These are phyloP conservation scores for Lasioglossum oenotherae DNA, from an alignment of 2,888 invertebrate genomes.

Conservation along the genomic window DNA sequence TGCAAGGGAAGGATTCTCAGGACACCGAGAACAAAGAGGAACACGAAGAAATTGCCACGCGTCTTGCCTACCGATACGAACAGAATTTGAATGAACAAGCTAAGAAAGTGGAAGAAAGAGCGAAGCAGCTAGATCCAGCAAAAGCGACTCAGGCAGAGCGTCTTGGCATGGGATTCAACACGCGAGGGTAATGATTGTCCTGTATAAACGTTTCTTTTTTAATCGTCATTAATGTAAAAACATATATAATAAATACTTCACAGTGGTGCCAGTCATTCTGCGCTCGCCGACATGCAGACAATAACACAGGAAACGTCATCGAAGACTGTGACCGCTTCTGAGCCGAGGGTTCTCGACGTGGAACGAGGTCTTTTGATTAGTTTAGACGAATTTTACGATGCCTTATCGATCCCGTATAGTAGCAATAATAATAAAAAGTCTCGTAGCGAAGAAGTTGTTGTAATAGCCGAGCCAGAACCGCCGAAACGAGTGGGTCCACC, in stretches of 20 bases:
- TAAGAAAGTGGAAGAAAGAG: constrained; percentile 89
- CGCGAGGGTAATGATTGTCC: constrained; percentile 84
- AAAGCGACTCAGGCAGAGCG: constrained; percentile 96
- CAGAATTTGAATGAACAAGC: constrained; percentile 90
- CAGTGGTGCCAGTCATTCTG: constrained; percentile 93
- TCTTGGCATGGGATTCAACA: constrained; percentile 94
- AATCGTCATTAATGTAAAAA: background rate
- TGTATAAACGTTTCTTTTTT: constrained; percentile 23
- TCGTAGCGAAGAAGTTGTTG: constrained; percentile 84
- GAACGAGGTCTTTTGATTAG: constrained; percentile 70
- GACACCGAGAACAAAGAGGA: constrained; percentile 87
- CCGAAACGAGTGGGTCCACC: constrained; percentile 72
- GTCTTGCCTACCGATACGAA: constrained; percentile 88
- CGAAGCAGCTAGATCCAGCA: constrained; percentile 90
- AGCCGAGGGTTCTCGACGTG: constrained; percentile 74
- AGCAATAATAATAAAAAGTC: constrained; percentile 73
- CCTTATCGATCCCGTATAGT: constrained; percentile 72
- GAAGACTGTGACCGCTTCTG: constrained; percentile 79
- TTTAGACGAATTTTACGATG: constrained; percentile 84
- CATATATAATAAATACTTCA: constrained; percentile 34
- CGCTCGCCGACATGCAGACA: constrained; percentile 94
- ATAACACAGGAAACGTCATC: constrained; percentile 92
- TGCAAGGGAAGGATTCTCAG: constrained; percentile 81
- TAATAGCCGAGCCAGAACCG: constrained; percentile 81
- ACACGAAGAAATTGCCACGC: constrained; percentile 88